Base-by-base conservation (phyloP, 2,888 invertebrate species). In the Synanthedon andrenaeformis region DNA sequence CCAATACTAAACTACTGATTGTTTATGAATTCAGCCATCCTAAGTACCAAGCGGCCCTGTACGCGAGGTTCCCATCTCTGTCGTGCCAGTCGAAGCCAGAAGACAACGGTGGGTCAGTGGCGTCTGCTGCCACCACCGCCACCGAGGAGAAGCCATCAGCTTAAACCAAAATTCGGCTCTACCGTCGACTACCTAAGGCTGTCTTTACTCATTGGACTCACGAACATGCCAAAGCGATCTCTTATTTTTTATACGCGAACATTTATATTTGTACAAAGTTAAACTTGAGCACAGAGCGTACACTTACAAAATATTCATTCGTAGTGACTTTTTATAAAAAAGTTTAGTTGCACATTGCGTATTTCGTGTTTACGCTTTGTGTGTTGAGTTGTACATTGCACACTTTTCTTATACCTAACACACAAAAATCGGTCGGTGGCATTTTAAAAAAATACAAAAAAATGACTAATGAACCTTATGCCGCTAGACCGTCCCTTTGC, bases 1-100 rank as follows among this genome's bases (percentile, higher is more conserved):
- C 10, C 10, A 35, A 35, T 35, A 35, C 10, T 35, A 35, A 35
- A 35, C 10, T 10, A 10, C 6, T 35, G 35, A 35, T 35, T 35
- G 8, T 35, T 55, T 55, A 57, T 58, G 57, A 54, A 81, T 80
- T 13, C 75, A 93, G 94, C 73, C 94, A 94, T 82, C 94, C 94
- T 13, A 94, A 93, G 78, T 94, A 94, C 81, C 90, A 93, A 62
- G 91, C 91, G 55, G 94, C 92, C 48, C 85, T 96, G 58, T 90
- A 92, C 78, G 90, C 92, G 84, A 91, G 90, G 74, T 94, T 94
- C 90, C 95, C 95, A 41, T 91, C 92, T 56, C 85, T 94, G 68
- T 89, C 92, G 13, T 94, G 93, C 71, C 90, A 91, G 57, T 76
- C 88, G 2, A 79, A 88, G 42, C 83, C 87, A 19, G 91, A 91